These are phyloP conservation scores for Columbina picui DNA, from an alignment of 2,113 vertebrate species.

Conservation along the genomic window DNA sequence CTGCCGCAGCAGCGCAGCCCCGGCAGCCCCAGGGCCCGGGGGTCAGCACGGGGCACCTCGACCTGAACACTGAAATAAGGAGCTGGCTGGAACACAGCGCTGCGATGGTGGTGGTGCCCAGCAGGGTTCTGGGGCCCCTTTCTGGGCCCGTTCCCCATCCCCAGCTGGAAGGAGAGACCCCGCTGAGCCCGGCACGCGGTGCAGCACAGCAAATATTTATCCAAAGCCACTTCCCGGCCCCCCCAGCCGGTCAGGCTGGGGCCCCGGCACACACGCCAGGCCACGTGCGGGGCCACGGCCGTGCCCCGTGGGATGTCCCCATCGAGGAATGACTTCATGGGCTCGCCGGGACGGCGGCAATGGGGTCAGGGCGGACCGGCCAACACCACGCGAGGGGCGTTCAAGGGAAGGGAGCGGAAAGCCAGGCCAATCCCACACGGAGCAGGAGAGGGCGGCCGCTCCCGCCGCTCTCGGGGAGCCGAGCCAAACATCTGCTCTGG, in stretches of 20 bases:
- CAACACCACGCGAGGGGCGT: neutral
- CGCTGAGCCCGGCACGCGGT: neutral
- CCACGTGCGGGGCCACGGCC: constrained; percentile 3
- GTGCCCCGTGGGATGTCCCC: neutral
- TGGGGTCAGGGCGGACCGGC: neutral
- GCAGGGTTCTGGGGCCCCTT: neutral
- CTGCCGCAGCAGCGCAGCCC: accelerated
- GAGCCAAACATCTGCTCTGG: constrained; percentile 68
- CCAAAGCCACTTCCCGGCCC: neutral
- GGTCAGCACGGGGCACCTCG: accelerated
- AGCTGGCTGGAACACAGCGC: accelerated
- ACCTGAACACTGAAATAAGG: neutral
- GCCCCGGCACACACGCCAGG: neutral
- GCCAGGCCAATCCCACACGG: neutral
- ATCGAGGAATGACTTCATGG: neutral
- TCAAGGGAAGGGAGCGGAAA: neutral
- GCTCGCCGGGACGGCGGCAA: neutral
- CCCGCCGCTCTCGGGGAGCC: neutral
- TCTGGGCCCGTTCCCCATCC: neutral
- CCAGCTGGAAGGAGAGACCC: neutral
- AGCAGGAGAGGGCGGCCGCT: neutral
- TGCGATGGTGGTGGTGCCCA: accelerated
- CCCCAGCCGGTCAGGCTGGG: neutral
- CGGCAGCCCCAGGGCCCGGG: neutral
- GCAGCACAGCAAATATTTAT: constrained; percentile 57